Evolutionary conservation across 2,888 invertebrate species (phyloP).

Genomic region (Bombylius major): DNA sequence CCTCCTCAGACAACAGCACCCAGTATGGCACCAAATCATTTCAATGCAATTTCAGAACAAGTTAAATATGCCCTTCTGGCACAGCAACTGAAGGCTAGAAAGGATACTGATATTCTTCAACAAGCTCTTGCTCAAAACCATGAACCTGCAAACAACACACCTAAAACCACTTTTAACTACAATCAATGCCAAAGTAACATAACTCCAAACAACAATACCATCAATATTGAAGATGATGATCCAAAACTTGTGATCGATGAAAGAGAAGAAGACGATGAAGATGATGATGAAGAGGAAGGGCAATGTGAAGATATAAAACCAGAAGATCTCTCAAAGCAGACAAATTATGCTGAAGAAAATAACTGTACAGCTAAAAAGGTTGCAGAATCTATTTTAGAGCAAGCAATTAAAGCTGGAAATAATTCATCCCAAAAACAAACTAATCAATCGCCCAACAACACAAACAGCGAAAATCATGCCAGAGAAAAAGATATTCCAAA

Average conservation of each 20-base stretch:
- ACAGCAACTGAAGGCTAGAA: constrained; percentile 57
- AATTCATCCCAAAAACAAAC: constrained; percentile 4
- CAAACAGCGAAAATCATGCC: neutral
- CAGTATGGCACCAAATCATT: constrained; percentile 28
- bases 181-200: constrained; percentile 15
- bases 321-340: constrained; percentile 14
- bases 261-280: constrained; percentile 27
- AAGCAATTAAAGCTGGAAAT: constrained; percentile 34
- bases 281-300: constrained; percentile 19
- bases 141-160: constrained; percentile 11
- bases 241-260: constrained; percentile 36
- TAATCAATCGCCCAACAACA: neutral
- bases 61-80: constrained; percentile 66
- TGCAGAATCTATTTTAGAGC: constrained; percentile 45
- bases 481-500: constrained; percentile 41
- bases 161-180: constrained; percentile 15
- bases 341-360: constrained; percentile 28
- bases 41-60: constrained; percentile 44
- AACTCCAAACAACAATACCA: constrained; percentile 10
- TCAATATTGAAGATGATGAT: constrained; percentile 44
- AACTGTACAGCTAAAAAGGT: constrained; percentile 41
- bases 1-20: neutral
- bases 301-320: constrained; percentile 14
- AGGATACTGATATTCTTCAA: constrained; percentile 32
- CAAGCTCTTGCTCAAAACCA: constrained; percentile 32